These are phyloP conservation scores for Paragorgia papillata DNA, from an alignment of 92 coral and sea anemone genomes.

Conservation along the genomic window DNA sequence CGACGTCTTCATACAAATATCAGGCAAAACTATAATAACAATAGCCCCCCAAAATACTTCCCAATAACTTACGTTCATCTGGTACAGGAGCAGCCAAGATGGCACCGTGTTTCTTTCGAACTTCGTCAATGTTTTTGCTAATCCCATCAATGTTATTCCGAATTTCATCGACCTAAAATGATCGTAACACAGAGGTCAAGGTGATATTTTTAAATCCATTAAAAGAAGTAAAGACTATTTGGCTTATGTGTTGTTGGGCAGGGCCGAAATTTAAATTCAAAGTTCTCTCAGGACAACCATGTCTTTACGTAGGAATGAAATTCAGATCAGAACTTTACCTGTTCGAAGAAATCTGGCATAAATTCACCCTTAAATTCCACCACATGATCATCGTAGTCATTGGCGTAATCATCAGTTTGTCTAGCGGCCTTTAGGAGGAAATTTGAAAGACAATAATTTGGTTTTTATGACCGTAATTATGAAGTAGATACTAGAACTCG, in stretches of 20 bases:
- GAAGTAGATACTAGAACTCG: too few relatives aligned
- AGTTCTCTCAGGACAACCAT: background rate
- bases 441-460: background rate
- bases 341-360: slow-evolving; percentile 27
- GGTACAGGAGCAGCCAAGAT: slow-evolving; percentile 87
- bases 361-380: slow-evolving; percentile 20
- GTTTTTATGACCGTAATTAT: too few relatives aligned
- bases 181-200: background rate
- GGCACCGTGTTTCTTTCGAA: slow-evolving; percentile 84
- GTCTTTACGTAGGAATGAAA: too few relatives aligned
- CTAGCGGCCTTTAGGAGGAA: slow-evolving; percentile 6
- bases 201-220: too few relatives aligned
- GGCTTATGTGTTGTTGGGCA: background rate
- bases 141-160: slow-evolving; percentile 77
- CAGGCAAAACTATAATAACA: background rate
- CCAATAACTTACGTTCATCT: slow-evolving; percentile 66
- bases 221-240: background rate
- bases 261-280: background rate
- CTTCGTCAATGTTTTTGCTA: slow-evolving; percentile 87
- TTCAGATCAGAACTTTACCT: slow-evolving; percentile 1
- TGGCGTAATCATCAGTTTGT: slow-evolving; percentile 15
- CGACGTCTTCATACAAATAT: background rate
- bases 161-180: slow-evolving; percentile 80
- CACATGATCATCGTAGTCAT: slow-evolving; percentile 19
- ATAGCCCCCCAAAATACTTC: background rate